Conservation (phyloP, 2,888 invertebrate genomes). For the Dromius quadrimaculatus region DNA sequence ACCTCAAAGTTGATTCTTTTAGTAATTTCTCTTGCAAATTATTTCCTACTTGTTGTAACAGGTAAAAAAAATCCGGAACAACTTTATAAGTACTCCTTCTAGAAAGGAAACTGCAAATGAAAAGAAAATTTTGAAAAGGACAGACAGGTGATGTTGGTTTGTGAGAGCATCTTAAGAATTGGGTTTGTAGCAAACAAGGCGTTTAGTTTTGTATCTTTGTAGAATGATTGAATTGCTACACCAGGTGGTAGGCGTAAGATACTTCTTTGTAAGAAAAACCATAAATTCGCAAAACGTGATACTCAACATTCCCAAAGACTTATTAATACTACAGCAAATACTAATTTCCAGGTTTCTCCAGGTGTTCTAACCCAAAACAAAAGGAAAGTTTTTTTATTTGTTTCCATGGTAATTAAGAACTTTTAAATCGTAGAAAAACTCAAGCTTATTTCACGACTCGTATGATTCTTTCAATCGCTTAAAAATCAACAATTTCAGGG, state of each 20-base stretch:
- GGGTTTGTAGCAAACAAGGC: slow-evolving; percentile 55
- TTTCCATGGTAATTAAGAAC: slow-evolving; percentile 24
- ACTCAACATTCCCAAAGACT: background rate
- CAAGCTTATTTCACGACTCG: slow-evolving; percentile 22
- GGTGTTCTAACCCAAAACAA: background rate
- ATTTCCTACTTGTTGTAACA: slow-evolving; percentile 13
- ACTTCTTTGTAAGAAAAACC: slow-evolving; percentile 36
- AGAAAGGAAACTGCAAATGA: slow-evolving; percentile 3
- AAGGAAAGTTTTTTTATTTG: slow-evolving; percentile 9
- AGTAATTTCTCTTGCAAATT: background rate
- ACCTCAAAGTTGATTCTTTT: background rate
- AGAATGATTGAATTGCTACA: slow-evolving; percentile 59
- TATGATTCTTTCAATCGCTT: background rate
- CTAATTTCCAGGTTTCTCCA: background rate
- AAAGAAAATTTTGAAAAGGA: slow-evolving; percentile 24
- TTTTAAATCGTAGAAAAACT: slow-evolving; percentile 23
- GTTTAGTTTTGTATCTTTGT: slow-evolving; percentile 48
- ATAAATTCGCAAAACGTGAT: slow-evolving; percentile 44
- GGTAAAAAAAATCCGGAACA: slow-evolving; percentile 6
- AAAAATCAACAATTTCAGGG: background rate
- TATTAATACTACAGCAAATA: slow-evolving; percentile 6
- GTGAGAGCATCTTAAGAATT: slow-evolving; percentile 57
- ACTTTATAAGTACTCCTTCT: slow-evolving; percentile 15
- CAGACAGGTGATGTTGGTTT: slow-evolving; percentile 59
- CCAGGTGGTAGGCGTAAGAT: slow-evolving; percentile 63